Conservation (phyloP, 2,888 invertebrate species). For the Nymphalis c-album region DNA sequence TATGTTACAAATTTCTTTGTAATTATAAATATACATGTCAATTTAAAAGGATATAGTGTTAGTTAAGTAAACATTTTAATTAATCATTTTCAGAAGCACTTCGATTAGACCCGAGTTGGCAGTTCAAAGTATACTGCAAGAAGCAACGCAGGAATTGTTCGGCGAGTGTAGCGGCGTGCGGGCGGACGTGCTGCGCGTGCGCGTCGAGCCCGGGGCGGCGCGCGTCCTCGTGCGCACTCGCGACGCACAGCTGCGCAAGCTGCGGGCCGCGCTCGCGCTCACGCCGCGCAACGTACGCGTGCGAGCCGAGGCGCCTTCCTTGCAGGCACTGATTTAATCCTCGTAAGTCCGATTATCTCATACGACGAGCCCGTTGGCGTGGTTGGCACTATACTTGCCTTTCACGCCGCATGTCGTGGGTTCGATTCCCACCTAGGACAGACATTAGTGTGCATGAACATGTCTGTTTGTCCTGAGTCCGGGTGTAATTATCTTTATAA, state of each 20-base stretch:
- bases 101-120: constrained; percentile 38
- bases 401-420: too few relatives aligned
- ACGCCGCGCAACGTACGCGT: constrained; percentile 38
- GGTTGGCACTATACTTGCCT: too few relatives aligned
- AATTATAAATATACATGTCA: too few relatives aligned
- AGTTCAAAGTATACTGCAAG: constrained; percentile 45
- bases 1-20: too few relatives aligned
- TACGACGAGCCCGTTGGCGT: too few relatives aligned
- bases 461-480: too few relatives aligned
- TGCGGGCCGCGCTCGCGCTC: constrained; percentile 49
- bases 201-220: constrained; percentile 29
- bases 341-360: neutral
- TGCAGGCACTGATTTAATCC: constrained; percentile 47
- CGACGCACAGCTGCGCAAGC: constrained; percentile 44
- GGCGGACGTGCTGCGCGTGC: constrained; percentile 51
- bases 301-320: constrained; percentile 43
- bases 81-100: constrained; percentile 29
- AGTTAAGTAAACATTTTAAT: neutral
- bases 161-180: constrained; percentile 50
- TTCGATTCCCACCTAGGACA: too few relatives aligned
- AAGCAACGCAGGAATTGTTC: constrained; percentile 44
- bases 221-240: constrained; percentile 78
- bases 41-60: neutral
- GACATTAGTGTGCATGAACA: too few relatives aligned
- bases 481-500: too few relatives aligned